Base-by-base conservation (phyloP, 1,140 invertebrate genomes). In the Adoxophyes honmai region DNA sequence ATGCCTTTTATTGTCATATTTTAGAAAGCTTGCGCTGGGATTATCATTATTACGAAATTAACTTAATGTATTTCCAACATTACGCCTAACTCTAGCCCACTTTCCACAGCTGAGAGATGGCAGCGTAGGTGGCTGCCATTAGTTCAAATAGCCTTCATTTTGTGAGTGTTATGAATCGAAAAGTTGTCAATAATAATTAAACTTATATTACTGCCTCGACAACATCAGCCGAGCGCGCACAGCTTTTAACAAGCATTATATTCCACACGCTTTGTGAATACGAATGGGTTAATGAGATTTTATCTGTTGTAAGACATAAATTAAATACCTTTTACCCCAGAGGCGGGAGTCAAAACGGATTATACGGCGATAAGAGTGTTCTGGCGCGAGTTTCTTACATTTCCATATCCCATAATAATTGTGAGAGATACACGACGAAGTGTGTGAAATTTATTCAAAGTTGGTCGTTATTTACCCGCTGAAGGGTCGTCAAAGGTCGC, bases 391-490 rank as follows among this genome's bases (percentile, higher is more conserved):
- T 48, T 48, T 48, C 52, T 64, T 60, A 35, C 59, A 75, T 75
- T 73, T 67, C 55, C 74, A 74, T 77, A 66, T 48, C n/a, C 42
- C 42, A 73, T 68, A 77, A 63, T 64, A 65, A 71, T 69, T 57
- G 65, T 55, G 59, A 28, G 21, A 28, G 21, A 28, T 28, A 28
- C 62, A 60, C 64, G 44, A 57, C 57, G 67, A 72, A 59, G 58
- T 64, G 64, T 57, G 65, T 65, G 64, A 70, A 74, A 67, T 73
- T 73, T 76, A 78, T 76, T 74, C 64, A 69, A 55, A 61, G 65
- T 74, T 60, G 64, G 57, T 52, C 60, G 63, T 73, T 72, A 62
- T 68, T 64, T 60, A 64, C 68, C 65, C 60, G 54, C 55, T 36
- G 59, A 35, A 59, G 64, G 55, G 52, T 62, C 55, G 57, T 39